Conservation (phyloP, 2,888 invertebrate species). For the Danaus chrysippus region DNA sequence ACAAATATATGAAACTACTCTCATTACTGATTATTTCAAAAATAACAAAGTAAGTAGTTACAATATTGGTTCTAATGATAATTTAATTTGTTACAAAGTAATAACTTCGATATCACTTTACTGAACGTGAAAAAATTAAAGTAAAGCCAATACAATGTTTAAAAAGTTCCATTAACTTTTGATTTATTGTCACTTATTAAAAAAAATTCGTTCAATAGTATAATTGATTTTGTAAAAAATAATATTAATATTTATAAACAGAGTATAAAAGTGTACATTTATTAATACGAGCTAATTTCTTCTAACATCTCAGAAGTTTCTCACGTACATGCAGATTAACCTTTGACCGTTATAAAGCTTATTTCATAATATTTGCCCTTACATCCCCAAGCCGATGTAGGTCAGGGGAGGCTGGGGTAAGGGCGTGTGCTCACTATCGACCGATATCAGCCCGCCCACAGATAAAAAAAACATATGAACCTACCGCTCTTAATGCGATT, state of each 20-base stretch:
- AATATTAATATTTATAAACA: not conserved
- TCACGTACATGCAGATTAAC: not conserved
- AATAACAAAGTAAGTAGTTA: no score
- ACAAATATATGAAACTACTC: not conserved
- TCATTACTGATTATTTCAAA: not conserved
- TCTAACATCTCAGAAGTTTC: constrained; percentile 1
- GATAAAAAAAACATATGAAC: constrained; percentile 45
- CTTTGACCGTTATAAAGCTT: constrained; percentile 15
- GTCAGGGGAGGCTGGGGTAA: constrained; percentile 62
- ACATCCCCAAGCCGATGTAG: constrained; percentile 55
- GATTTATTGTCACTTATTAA: no score
- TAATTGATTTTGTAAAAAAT: not conserved
- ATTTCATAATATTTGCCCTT: constrained; percentile 28
- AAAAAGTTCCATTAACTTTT: no score
- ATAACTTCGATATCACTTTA: no score
- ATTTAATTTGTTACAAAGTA: no score
- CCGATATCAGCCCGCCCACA: constrained; percentile 44
- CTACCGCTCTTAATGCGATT: constrained; percentile 31
- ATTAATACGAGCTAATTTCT: not conserved
- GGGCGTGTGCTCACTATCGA: constrained; percentile 52
- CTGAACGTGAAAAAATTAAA: no score
- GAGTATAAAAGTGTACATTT: not conserved
- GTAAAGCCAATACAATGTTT: no score
- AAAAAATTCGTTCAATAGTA: no score
- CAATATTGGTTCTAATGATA: no score